Percentiles rank a stretch among this genome's conserved stretches.
Conservation (phyloP, 2,113 vertebrate species). For the Rhadina sibilatrix region DNA sequence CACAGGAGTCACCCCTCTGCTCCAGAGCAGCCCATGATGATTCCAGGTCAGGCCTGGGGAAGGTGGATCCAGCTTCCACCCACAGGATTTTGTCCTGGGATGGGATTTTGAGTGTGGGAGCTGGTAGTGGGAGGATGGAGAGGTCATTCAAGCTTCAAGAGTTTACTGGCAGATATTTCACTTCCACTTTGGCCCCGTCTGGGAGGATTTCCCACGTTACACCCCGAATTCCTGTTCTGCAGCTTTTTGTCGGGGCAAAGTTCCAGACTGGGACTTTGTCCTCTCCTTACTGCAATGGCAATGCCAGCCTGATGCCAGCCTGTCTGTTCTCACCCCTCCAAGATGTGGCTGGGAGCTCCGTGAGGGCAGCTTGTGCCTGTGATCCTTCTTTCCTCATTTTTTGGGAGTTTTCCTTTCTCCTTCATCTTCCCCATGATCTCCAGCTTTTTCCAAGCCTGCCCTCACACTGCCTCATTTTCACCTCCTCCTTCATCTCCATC, state of each 20-base stretch:
- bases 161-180: not conserved
- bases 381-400: not conserved
- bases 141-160: not conserved
- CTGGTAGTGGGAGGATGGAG: not conserved
- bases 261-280: not conserved
- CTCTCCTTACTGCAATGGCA: not conserved
- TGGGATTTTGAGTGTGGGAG: not conserved
- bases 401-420: not conserved
- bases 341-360: rapidly evolving
- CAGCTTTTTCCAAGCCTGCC: not conserved
- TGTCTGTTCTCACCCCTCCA: not conserved
- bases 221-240: not conserved
- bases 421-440: not conserved
- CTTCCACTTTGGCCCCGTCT: not conserved
- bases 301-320: not conserved
- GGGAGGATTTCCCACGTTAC: not conserved
- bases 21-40: rapidly evolving
- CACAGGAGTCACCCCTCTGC: not conserved
- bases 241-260: not conserved
- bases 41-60: not conserved
- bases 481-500: not conserved
- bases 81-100: not conserved
- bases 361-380: not conserved
- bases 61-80: not conserved
- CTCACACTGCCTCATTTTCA: not conserved